Conservation (phyloP, 2,888 invertebrate species). For the Rhyacophila evoluta region DNA sequence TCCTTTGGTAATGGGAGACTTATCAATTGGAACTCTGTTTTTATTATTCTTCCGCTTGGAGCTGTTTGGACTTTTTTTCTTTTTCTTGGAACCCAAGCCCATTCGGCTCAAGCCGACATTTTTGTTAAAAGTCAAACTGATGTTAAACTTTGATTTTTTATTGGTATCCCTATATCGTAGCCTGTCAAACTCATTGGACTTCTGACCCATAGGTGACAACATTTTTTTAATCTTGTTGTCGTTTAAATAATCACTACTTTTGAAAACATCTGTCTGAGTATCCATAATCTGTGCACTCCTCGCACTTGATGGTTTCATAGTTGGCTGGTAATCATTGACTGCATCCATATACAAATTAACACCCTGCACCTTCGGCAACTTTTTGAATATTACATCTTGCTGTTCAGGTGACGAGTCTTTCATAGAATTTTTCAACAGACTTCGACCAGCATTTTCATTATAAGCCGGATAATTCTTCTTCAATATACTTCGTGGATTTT, state of each 20-base stretch:
- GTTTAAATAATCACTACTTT: background rate
- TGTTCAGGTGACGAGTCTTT: background rate
- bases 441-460: conserved; percentile 29
- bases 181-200: conserved; percentile 15
- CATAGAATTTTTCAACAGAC: conserved; percentile 43
- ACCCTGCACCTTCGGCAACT: background rate
- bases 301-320: background rate
- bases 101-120: conserved; percentile 37
- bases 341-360: background rate
- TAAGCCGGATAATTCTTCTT: conserved; percentile 32
- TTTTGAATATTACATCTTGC: background rate
- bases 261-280: background rate
- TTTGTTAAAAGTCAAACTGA: conserved; percentile 47
- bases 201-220: background rate
- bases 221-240: background rate
- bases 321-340: background rate
- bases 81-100: conserved; percentile 32
- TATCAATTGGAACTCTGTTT: background rate
- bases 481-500: conserved; percentile 43
- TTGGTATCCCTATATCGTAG: background rate
- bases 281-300: background rate
- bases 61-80: conserved; percentile 36
- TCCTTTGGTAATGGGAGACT: background rate
- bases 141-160: conserved; percentile 50
- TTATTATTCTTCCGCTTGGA: conserved; percentile 30